A percentile compares a stretch with the other conserved stretches of the same genome.
These are phyloP conservation scores for Onychomys leucogaster DNA, from an alignment of 2,797 vertebrate species.

Conservation along the genomic window DNA sequence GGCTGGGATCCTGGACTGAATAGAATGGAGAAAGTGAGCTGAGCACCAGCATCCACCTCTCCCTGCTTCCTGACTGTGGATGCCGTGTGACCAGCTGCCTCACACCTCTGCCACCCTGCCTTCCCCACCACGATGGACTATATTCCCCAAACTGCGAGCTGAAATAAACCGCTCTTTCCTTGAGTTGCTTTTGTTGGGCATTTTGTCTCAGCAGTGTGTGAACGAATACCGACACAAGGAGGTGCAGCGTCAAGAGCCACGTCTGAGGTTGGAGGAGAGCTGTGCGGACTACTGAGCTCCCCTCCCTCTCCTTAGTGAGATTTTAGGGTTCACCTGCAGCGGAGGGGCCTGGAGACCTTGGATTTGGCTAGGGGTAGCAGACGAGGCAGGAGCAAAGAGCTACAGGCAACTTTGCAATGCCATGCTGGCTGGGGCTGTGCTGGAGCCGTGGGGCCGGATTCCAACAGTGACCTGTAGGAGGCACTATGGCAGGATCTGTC, in stretches of 20 bases:
- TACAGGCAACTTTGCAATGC: rapidly evolving
- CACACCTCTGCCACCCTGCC: rapidly evolving
- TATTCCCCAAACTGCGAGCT: background rate
- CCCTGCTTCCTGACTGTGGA: background rate
- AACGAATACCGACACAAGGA: background rate
- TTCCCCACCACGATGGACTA: background rate
- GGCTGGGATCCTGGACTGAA: background rate
- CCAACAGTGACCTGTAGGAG: background rate
- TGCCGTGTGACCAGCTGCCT: background rate
- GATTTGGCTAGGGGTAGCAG: background rate
- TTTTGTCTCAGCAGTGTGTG: background rate
- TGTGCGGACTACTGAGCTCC: rapidly evolving
- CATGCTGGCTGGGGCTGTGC: rapidly evolving
- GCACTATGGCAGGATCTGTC: rapidly evolving
- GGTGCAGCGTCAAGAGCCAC: rapidly evolving
- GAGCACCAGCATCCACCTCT: background rate
- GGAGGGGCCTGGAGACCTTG: background rate
- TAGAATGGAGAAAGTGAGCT: too few relatives aligned
- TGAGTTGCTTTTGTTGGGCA: background rate
- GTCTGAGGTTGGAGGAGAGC: background rate
- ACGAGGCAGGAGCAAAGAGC: background rate
- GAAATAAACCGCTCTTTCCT: background rate
- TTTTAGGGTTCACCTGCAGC: background rate
- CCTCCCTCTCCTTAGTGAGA: background rate
- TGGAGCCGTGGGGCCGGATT: rapidly evolving